A percentile compares a stretch with the other conserved stretches of the same genome.
Evolutionary conservation across 2,888 invertebrate species (phyloP).

Genomic region (Coenonympha arcania): DNA sequence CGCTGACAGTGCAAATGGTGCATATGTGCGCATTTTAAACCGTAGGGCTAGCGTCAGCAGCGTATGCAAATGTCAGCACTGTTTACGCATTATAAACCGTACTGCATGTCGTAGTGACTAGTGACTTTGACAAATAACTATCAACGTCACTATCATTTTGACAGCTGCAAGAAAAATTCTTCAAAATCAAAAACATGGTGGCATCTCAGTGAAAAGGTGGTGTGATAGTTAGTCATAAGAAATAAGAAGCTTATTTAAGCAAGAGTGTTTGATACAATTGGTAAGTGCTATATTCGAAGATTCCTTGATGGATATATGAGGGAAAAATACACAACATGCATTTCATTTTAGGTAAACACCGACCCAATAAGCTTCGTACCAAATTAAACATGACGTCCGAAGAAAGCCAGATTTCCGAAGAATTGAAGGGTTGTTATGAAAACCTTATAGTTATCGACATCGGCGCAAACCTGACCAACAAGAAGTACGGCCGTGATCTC

Average conservation of each 20-base stretch:
- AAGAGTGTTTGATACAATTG: slow-evolving; percentile 73
- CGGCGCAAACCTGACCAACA: slow-evolving; percentile 94
- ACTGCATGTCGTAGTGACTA: too few relatives aligned
- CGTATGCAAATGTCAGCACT: too few relatives aligned
- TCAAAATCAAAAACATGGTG: slow-evolving; percentile 71
- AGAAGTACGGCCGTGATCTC: slow-evolving; percentile 92
- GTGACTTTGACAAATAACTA: background rate
- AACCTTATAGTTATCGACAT: slow-evolving; percentile 94
- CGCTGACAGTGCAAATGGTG: too few relatives aligned
- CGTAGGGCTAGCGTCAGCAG: too few relatives aligned
- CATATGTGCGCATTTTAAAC: too few relatives aligned
- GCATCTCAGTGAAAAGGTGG: slow-evolving; percentile 66
- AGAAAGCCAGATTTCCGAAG: slow-evolving; percentile 66
- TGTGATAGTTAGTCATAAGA: slow-evolving; percentile 62
- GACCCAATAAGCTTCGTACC: slow-evolving; percentile 63
- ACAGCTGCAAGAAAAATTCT: slow-evolving; percentile 23
- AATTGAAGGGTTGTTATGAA: slow-evolving; percentile 87
- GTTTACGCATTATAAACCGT: too few relatives aligned
- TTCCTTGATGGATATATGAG: background rate
- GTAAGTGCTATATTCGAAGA: slow-evolving; percentile 42
- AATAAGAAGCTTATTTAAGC: slow-evolving; percentile 66
- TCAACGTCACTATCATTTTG: slow-evolving; percentile 1
- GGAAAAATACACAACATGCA: background rate
- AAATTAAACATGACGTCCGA: slow-evolving; percentile 70
- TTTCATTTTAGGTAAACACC: slow-evolving; percentile 66